Conservation (phyloP, 1,140 invertebrate species). For the Hyphantria cunea region DNA sequence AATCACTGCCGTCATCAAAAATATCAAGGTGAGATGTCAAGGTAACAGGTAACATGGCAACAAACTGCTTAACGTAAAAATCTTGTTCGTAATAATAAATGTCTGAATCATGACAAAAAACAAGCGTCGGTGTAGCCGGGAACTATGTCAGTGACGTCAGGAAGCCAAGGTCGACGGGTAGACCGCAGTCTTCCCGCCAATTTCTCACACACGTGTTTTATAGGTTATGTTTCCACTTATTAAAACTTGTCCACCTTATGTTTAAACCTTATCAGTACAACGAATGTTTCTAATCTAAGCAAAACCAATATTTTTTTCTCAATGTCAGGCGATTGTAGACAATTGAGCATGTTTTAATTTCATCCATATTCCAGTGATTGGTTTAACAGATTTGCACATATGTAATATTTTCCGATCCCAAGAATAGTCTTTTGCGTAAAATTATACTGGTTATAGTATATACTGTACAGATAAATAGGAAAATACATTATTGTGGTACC, state of each 20-base stretch:
- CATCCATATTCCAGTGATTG: no score
- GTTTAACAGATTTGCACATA: no score
- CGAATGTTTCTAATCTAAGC: background rate
- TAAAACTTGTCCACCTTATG: background rate
- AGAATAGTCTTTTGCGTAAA: no score
- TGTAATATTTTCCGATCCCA: no score
- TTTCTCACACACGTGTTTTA: slow-evolving; percentile 35
- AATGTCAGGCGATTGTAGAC: no score
- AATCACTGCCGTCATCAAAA: no score
- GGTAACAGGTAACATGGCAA: slow-evolving; percentile 15
- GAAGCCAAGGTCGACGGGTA: slow-evolving; percentile 66
- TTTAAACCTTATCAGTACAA: background rate
- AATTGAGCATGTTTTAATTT: no score
- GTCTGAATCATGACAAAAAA: slow-evolving; percentile 48
- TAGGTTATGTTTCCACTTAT: slow-evolving; percentile 18
- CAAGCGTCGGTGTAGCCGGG: slow-evolving; percentile 49
- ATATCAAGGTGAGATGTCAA: slow-evolving; percentile 5
- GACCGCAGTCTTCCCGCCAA: slow-evolving; percentile 68
- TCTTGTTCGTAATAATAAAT: slow-evolving; percentile 36
- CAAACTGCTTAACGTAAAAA: slow-evolving; percentile 14
- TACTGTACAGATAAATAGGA: slow-evolving; percentile 25
- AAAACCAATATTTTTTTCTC: background rate
- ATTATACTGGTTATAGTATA: no score
- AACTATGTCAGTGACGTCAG: slow-evolving; percentile 77
- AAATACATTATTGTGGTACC: slow-evolving; percentile 60